Base-by-base conservation (phyloP, 37 sponge, comb jelly and placozoan genomes). In the Diacarnus erythraeanus region DNA sequence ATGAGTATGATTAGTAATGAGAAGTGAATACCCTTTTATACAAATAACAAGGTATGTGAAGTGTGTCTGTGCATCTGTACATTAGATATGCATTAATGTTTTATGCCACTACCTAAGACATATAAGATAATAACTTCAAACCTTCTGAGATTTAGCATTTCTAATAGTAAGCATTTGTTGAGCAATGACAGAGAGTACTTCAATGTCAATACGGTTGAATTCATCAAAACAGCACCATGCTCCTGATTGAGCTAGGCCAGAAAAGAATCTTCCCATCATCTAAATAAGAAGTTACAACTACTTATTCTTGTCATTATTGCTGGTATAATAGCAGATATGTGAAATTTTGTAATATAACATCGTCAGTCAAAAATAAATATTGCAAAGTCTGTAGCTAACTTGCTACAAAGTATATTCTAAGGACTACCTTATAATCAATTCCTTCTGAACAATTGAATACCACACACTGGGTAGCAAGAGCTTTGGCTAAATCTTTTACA, bases 211-310 rank as follows among this genome's bases (percentile, higher is more conserved):
- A 20, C 99, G 77, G 70, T 98, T 98, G 76, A 98, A 98, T 80
- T 98, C 99, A 84, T 98, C 99, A 69, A 98, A 98, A 70, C 99
- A 98, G 82, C 99, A 98, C 99, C 99, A 98, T 20, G 99, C 99
- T 30, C 99, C 99, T 0, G 96, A 93, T 58, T 95, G 93, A 38
- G 99, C 96, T 56, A 98, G 86, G n/a, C 99, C 99, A 47, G 99
- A 98, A 88, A 98, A 98, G 88, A 98, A 98, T 30, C 96, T 77
- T 51, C 99, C 99, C 99, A 98, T 98, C 99, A 98, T 98, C 88
- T 90, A 58, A 34, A 44, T 36, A 37, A 42, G n/a, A n/a, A n/a
- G n/a, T n/a, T n/a, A n/a, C n/a, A n/a, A n/a, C n/a, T n/a, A n/a
- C n/a, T n/a, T n/a, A n/a, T n/a, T n/a, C n/a, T n/a, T n/a, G n/a